Evolutionary conservation across 2,113 vertebrate species (phyloP).

Genomic region (Gymnarchus niloticus): DNA sequence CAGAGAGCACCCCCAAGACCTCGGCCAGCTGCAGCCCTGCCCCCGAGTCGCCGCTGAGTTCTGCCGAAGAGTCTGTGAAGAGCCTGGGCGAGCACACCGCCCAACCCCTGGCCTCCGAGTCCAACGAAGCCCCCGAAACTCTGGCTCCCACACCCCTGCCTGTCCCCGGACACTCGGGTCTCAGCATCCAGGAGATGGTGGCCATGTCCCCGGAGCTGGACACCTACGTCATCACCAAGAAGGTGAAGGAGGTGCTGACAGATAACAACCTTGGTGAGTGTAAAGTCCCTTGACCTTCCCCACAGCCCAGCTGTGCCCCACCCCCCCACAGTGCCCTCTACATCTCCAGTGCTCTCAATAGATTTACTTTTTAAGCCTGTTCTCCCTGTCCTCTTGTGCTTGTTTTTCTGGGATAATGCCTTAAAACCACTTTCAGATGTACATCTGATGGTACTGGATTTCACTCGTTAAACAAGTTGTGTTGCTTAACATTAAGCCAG

Average conservation of each 20-base stretch:
- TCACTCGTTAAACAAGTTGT: neutral
- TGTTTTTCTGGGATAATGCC: neutral
- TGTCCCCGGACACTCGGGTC: constrained; percentile 69
- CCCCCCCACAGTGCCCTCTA: neutral
- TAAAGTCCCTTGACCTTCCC: neutral
- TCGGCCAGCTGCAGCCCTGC: constrained; percentile 82
- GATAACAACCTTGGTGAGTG: constrained; percentile 84
- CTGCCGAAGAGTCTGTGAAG: constrained; percentile 74
- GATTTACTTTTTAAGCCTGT: neutral
- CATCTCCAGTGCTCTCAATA: neutral
- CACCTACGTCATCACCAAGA: constrained; percentile 83
- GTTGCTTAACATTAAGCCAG: neutral
- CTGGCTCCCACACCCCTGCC: constrained; percentile 69
- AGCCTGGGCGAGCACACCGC: constrained; percentile 70
- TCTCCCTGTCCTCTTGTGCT: neutral
- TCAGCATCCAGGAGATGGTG: constrained; percentile 81
- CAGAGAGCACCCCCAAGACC: constrained; percentile 86
- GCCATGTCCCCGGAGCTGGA: constrained; percentile 83
- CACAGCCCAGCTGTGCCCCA: neutral
- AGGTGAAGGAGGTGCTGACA: constrained; percentile 83
- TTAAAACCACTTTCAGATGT: neutral
- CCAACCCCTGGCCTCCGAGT: constrained; percentile 66
- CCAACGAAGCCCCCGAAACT: constrained; percentile 64
- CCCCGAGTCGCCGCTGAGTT: constrained; percentile 79
- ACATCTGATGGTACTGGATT: neutral